phyloP scores from a whole-genome alignment of 2,888 invertebrate species.

The Acleris sparsana region DNA sequence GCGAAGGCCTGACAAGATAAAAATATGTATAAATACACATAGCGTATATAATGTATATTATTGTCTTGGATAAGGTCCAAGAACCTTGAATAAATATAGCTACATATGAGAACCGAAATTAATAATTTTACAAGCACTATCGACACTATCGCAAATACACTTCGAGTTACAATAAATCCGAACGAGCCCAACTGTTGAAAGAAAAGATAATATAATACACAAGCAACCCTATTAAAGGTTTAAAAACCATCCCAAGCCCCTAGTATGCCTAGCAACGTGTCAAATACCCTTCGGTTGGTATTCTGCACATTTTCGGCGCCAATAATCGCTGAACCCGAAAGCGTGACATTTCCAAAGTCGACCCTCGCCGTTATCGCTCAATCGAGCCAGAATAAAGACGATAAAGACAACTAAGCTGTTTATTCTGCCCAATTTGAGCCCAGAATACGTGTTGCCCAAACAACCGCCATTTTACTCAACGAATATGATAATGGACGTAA shows the following conservation, averaged over 20 bases:
- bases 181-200: no score
- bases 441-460: constrained; percentile 4
- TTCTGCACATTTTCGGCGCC: constrained; percentile 5
- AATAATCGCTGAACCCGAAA: constrained; percentile 8
- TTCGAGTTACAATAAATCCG: no score
- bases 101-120: no score
- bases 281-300: not conserved
- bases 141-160: no score
- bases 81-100: no score
- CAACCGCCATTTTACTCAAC: constrained; percentile 11
- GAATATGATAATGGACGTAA: constrained; percentile 12
- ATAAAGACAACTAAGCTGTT: constrained; percentile 18
- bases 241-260: not conserved
- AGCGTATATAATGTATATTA: no score
- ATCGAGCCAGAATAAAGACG: constrained; percentile 5
- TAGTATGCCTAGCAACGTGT: not conserved
- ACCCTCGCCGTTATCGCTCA: constrained; percentile 14
- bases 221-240: not conserved
- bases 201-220: no score
- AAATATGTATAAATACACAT: no score
- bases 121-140: no score
- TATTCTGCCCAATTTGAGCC: constrained; percentile 15
- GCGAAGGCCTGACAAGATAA: no score
- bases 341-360: constrained; percentile 16
- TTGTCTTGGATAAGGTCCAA: no score